Evolutionary conservation across 2,113 vertebrate species (phyloP).

Genomic region (Zosterops hypoxanthus): DNA sequence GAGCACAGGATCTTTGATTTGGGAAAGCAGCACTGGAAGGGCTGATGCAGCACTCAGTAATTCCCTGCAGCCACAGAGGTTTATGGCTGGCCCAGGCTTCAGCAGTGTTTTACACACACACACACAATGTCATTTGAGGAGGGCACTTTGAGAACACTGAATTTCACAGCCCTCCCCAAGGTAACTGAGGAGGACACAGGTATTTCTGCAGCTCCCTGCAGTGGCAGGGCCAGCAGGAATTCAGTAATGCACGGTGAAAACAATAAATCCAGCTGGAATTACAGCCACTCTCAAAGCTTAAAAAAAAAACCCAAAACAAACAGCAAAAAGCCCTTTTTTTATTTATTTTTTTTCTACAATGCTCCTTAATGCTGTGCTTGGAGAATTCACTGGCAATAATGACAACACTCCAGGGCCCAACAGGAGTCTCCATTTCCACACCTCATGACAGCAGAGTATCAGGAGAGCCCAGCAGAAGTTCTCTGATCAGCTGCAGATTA

Average conservation of each 20-base stretch:
- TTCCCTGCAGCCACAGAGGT: background rate
- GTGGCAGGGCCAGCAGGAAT: background rate
- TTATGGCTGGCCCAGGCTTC: background rate
- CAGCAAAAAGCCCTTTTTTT: rapidly evolving
- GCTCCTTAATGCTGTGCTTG: background rate
- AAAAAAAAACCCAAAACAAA: background rate
- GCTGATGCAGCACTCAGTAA: constrained; percentile 27
- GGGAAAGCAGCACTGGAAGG: background rate
- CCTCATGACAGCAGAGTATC: background rate
- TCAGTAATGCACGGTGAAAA: background rate
- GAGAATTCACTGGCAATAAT: background rate
- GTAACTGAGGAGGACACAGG: background rate
- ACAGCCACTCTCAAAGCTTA: background rate
- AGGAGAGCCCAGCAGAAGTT: background rate
- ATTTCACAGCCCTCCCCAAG: background rate
- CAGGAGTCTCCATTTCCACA: background rate
- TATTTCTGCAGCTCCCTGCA: background rate
- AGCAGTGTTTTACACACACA: background rate
- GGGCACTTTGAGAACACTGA: background rate
- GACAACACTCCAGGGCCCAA: background rate
- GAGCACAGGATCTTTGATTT: constrained; percentile 9
- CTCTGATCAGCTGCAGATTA: background rate
- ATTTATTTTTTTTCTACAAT: rapidly evolving
- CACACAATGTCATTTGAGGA: background rate
- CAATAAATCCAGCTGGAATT: background rate